Percentiles rank a stretch among this genome's conserved stretches.
These are phyloP conservation scores for Alligator sinensis DNA, from an alignment of 2,113 vertebrate genomes.

Conservation along the genomic window DNA sequence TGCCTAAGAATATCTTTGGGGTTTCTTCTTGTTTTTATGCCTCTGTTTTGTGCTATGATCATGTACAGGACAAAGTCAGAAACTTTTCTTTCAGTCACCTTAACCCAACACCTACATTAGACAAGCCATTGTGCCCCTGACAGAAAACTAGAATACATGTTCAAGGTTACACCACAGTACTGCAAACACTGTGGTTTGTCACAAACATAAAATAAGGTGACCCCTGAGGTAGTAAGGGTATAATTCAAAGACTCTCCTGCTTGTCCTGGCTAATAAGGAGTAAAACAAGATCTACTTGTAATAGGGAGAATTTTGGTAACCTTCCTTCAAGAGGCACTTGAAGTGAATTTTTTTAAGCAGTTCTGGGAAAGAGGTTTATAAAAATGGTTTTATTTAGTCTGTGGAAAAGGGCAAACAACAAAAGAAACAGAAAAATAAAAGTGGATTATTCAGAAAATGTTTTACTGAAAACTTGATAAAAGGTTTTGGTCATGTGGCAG, in stretches of 20 bases:
- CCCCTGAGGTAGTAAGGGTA: constrained; percentile 13
- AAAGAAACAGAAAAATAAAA: constrained; percentile 22
- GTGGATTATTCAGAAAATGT: constrained; percentile 48
- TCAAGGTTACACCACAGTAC: constrained; percentile 33
- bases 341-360: constrained; percentile 28
- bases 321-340: constrained; percentile 7
- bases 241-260: constrained; percentile 40
- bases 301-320: constrained; percentile 49
- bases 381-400: constrained; percentile 15
- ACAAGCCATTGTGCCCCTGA: constrained; percentile 30
- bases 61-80: neutral
- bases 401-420: neutral
- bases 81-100: neutral
- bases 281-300: constrained; percentile 44
- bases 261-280: constrained; percentile 60
- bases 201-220: constrained; percentile 56
- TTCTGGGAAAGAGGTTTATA: constrained; percentile 37
- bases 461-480: constrained; percentile 56
- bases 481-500: constrained; percentile 25
- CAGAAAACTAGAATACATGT: constrained; percentile 14
- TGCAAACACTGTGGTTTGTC: constrained; percentile 48
- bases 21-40: neutral
- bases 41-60: neutral
- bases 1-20: neutral
- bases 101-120: constrained; percentile 59